phyloP scores from a whole-genome alignment of 2,888 invertebrate genomes.

The Drosophila paucipuncta region DNA sequence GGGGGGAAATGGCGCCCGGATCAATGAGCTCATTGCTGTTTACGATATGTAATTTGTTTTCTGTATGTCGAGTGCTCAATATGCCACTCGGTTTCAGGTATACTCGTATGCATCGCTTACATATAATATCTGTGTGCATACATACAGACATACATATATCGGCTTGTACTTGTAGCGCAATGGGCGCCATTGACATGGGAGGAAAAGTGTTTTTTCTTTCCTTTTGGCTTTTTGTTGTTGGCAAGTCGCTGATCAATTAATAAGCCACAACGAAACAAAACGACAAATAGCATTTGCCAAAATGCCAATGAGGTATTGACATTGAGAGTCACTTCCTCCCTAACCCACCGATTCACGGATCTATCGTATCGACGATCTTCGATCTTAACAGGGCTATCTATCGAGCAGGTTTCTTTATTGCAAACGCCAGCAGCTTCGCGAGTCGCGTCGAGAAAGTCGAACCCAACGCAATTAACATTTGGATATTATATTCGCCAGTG shows the following conservation, averaged over 20 bases:
- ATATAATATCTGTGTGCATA: not conserved
- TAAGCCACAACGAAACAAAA: constrained; percentile 60
- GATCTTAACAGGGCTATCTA: constrained; percentile 28
- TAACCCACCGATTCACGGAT: not conserved
- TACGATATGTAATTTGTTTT: constrained; percentile 33
- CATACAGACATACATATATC: constrained; percentile 11
- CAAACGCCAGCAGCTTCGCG: constrained; percentile 68
- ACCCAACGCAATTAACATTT: constrained; percentile 68
- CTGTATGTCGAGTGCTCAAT: constrained; percentile 19
- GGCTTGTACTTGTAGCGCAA: constrained; percentile 18
- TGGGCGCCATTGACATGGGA: constrained; percentile 52
- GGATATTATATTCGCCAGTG: constrained; percentile 34
- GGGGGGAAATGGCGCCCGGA: constrained; percentile 36
- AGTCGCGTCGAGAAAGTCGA: constrained; percentile 71
- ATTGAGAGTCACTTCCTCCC: constrained; percentile 58
- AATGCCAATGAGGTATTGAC: constrained; percentile 81
- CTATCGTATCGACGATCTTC: constrained; percentile 25
- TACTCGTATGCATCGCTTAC: constrained; percentile 21
- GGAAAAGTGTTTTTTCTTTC: constrained; percentile 28
- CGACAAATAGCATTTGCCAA: constrained; percentile 67
- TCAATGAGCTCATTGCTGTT: constrained; percentile 74
- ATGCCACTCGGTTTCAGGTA: constrained; percentile 28
- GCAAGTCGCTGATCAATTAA: constrained; percentile 67
- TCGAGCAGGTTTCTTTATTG: constrained; percentile 68
- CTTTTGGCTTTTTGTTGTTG: constrained; percentile 37